Conservation (phyloP, 2,113 vertebrate genomes). For the Neogobius melanostomus region DNA sequence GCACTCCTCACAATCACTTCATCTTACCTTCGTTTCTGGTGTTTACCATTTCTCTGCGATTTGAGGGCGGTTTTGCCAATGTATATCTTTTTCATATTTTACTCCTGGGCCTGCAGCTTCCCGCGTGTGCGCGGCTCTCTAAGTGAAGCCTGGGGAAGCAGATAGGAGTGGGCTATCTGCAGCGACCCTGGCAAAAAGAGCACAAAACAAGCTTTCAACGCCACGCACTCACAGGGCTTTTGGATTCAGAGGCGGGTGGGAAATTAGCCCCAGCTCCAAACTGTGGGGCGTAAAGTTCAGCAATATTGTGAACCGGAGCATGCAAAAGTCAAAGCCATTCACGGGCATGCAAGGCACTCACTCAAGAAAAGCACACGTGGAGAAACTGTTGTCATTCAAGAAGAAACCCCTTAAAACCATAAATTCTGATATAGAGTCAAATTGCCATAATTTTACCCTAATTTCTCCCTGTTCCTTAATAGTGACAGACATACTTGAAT, state of each 20-base stretch:
- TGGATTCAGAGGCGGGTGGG: conserved; percentile 41
- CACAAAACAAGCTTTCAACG: conserved; percentile 73
- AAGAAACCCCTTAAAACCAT: too few species aligned
- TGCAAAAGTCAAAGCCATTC: neutral
- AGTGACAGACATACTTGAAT: too few species aligned
- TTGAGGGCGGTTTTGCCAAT: conserved; percentile 80
- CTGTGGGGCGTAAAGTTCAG: neutral
- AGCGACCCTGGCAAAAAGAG: conserved; percentile 78
- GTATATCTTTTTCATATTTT: conserved; percentile 82
- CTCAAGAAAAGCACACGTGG: neutral
- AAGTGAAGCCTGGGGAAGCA: conserved; percentile 76
- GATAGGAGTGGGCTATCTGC: conserved; percentile 75
- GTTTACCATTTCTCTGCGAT: conserved; percentile 78
- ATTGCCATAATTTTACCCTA: too few species aligned
- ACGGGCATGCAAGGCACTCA: neutral
- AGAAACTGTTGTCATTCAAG: neutral
- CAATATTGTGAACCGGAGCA: neutral
- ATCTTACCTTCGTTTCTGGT: conserved; percentile 78
- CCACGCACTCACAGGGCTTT: conserved; percentile 58
- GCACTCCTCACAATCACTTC: neutral
- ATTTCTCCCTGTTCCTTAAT: too few species aligned
- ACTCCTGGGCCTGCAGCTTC: conserved; percentile 51
- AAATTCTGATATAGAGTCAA: too few species aligned
- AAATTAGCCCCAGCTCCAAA: conserved; percentile 22
- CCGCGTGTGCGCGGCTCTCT: conserved; percentile 61